phyloP scores from a whole-genome alignment of 2,797 vertebrate species.

The Poecilia velifera region DNA sequence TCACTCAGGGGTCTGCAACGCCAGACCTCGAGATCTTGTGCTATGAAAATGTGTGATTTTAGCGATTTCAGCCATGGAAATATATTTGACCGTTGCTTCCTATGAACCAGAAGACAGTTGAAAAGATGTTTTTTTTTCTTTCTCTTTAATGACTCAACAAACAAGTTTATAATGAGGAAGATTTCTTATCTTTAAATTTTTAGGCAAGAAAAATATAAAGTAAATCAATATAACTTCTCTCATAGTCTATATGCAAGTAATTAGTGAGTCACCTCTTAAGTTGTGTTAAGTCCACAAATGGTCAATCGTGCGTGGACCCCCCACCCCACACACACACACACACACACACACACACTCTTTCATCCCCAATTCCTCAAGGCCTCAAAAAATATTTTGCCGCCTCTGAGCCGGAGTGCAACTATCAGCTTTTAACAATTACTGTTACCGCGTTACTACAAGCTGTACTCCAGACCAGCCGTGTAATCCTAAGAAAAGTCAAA shows the following conservation, averaged over 20 bases:
- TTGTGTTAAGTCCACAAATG: background rate
- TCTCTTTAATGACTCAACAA: background rate
- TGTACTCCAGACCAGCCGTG: background rate
- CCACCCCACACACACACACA: too few relatives aligned
- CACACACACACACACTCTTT: too few relatives aligned
- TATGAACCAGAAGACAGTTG: background rate
- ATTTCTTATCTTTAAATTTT: background rate
- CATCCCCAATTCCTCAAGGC: background rate
- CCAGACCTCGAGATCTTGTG: too few relatives aligned
- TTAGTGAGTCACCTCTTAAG: background rate
- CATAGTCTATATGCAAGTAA: background rate
- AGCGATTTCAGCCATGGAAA: background rate
- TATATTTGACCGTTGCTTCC: background rate
- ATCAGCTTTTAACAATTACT: background rate
- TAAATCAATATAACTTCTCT: background rate
- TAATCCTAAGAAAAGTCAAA: conserved; percentile 7
- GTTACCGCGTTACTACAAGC: background rate
- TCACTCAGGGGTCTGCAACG: background rate
- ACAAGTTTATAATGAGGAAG: background rate
- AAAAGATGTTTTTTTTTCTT: background rate
- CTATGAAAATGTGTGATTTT: too few relatives aligned
- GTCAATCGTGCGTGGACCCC: background rate
- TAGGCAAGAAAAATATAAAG: background rate
- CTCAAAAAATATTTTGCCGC: background rate
- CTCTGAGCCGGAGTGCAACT: background rate